These are phyloP conservation scores for Leptopilina boulardi DNA, from an alignment of 1,140 invertebrate genomes.

Conservation along the genomic window DNA sequence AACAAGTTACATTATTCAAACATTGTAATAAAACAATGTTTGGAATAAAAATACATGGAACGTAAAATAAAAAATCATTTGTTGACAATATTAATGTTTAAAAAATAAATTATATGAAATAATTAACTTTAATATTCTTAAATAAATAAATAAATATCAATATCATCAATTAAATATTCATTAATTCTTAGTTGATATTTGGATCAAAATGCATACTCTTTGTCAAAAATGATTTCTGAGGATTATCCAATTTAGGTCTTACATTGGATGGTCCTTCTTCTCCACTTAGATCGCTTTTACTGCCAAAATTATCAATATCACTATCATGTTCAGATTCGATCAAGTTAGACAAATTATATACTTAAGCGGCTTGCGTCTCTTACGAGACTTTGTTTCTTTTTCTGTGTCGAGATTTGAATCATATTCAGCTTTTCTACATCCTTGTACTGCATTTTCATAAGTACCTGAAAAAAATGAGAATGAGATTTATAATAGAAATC, in stretches of 20 bases:
- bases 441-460: background rate
- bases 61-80: no score
- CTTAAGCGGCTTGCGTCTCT: background rate
- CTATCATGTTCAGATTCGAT: background rate
- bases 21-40: no score
- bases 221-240: background rate
- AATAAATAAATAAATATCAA: no score
- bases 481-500: background rate
- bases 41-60: no score
- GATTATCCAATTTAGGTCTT: background rate
- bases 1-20: no score
- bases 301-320: background rate
- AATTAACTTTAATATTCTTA: no score
- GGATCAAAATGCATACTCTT: background rate
- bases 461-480: background rate
- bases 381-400: background rate
- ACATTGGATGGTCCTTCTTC: background rate
- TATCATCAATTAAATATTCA: background rate
- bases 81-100: no score
- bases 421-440: background rate
- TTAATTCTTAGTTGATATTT: background rate
- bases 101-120: no score
- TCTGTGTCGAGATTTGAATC: background rate
- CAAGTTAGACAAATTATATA: no score
- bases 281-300: background rate